These are phyloP conservation scores for Corythornis madagascariensis DNA, from an alignment of 2,113 vertebrate species.

Conservation along the genomic window DNA sequence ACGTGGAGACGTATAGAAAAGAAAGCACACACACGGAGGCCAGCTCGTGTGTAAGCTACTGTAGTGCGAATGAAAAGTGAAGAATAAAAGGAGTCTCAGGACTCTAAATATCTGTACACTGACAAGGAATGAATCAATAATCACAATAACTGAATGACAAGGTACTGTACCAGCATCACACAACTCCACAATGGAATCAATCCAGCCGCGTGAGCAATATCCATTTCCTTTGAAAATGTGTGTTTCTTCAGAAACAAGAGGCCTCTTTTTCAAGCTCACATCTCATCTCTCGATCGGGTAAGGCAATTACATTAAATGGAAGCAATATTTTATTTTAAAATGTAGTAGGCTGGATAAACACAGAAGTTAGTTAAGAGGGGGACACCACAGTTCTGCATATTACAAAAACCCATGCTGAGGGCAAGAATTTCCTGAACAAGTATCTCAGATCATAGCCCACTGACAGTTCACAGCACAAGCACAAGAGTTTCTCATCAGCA, in stretches of 20 bases:
- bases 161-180: neutral
- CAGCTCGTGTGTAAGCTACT: neutral
- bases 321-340: constrained; percentile 19
- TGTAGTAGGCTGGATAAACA: neutral
- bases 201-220: neutral
- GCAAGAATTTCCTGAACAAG: constrained; percentile 13
- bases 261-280: neutral
- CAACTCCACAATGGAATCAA: constrained; percentile 18
- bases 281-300: neutral
- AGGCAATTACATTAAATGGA: constrained; percentile 10
- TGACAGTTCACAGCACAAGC: constrained; percentile 1
- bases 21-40: neutral
- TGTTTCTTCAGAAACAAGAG: neutral
- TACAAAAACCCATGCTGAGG: constrained; percentile 16
- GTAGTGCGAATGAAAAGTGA: neutral
- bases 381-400: neutral
- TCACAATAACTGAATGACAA: constrained; percentile 5
- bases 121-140: constrained; percentile 34
- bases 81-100: neutral
- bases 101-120: neutral
- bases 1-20: neutral
- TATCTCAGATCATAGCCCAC: neutral
- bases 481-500: constrained; percentile 18
- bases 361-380: neutral
- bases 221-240: neutral